Conservation (phyloP, 2,797 vertebrate species). For the Acropternis orthonyx region DNA sequence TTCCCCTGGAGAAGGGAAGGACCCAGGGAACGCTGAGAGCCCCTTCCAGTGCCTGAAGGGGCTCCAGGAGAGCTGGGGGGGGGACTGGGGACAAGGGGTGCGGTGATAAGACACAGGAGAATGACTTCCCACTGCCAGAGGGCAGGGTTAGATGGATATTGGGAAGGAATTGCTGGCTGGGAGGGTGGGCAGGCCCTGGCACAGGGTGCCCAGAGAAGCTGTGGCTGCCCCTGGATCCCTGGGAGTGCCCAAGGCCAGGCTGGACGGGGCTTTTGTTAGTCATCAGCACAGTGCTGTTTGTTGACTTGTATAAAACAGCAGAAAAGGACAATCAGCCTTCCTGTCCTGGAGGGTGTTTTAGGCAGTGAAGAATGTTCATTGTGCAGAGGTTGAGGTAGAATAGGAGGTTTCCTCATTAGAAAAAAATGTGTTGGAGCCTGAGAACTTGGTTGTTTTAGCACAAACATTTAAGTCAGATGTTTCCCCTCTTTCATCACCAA, state of each 20-base stretch:
- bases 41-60: rapidly evolving
- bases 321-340: not conserved
- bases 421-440: not conserved
- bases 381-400: not conserved
- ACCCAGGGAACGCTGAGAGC: not conserved
- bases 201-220: not conserved
- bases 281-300: not conserved
- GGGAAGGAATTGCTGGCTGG: not conserved
- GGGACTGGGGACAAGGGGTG: not conserved
- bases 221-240: not conserved
- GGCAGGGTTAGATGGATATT: rapidly evolving
- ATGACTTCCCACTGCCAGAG: not conserved
- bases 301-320: not conserved
- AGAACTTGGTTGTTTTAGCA: not conserved
- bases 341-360: not conserved
- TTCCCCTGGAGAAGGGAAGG: not conserved
- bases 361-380: not conserved
- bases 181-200: not conserved
- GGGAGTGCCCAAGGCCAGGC: not conserved
- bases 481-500: constrained; percentile 13
- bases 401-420: not conserved
- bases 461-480: not conserved
- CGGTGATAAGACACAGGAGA: not conserved
- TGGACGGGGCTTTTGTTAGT: not conserved
- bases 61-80: not conserved